Conservation (phyloP, 1,140 invertebrate genomes). For the Magallana angulata region DNA sequence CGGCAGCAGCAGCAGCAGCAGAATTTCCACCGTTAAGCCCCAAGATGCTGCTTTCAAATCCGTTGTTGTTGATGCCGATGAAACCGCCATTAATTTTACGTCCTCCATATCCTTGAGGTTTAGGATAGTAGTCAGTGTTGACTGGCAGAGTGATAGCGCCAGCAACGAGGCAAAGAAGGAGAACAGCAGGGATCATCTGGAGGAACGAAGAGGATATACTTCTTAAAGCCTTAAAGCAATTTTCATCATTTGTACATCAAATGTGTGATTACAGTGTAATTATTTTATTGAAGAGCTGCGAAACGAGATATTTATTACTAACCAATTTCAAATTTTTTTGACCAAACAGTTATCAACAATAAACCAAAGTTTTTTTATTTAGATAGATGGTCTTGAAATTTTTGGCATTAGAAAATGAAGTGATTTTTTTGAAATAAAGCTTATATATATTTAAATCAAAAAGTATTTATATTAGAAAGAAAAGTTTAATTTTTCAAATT, state of each 20-base stretch:
- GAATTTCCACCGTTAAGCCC: neutral
- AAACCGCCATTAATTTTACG: neutral
- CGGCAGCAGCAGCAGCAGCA: neutral
- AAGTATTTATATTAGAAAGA: too few species aligned
- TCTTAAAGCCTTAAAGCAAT: neutral
- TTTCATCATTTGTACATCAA: neutral
- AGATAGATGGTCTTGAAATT: too few species aligned
- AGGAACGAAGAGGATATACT: neutral
- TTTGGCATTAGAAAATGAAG: too few species aligned
- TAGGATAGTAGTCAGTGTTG: neutral
- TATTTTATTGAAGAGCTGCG: too few species aligned
- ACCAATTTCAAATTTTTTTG: too few species aligned
- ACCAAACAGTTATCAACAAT: too few species aligned
- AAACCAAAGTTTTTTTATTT: too few species aligned
- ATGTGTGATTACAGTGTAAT: too few species aligned
- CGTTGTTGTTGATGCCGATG: neutral
- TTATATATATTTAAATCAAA: too few species aligned
- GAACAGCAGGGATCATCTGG: conserved; percentile 13
- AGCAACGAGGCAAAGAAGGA: neutral
- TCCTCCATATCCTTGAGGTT: neutral
- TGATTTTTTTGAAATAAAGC: too few species aligned
- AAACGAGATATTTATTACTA: too few species aligned
- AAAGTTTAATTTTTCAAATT: neutral
- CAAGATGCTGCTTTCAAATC: neutral
- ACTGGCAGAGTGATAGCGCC: neutral